These are phyloP conservation scores for Turritopsis dohrnii DNA, from an alignment of 30 jellyfish, hydroid and myxozoan genomes.

Conservation along the genomic window DNA sequence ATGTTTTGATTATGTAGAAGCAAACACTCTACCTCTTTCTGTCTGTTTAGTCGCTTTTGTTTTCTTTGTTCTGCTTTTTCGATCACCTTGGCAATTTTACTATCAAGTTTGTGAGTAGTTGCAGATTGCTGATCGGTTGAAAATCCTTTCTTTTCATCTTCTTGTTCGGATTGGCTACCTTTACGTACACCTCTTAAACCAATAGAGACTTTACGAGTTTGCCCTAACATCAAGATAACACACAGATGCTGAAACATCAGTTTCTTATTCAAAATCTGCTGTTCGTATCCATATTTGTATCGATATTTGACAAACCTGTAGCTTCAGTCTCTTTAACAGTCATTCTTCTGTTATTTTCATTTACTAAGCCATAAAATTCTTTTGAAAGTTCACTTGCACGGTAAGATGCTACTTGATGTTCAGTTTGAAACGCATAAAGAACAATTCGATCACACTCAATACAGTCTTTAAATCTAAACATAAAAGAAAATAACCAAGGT, in stretches of 20 bases:
- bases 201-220: neutral
- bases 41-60: slow-evolving; percentile 67
- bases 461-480: slow-evolving; percentile 59
- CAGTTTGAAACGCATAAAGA: slow-evolving; percentile 48
- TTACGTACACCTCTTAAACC: neutral
- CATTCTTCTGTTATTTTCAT: slow-evolving; percentile 40
- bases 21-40: slow-evolving; percentile 78
- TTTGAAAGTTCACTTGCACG: slow-evolving; percentile 71
- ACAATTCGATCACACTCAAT: slow-evolving; percentile 74
- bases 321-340: slow-evolving; percentile 6
- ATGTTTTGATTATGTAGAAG: no score
- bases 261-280: no score
- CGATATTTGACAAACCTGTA: neutral
- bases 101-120: slow-evolving; percentile 54
- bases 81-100: slow-evolving; percentile 82
- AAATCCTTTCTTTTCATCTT: neutral
- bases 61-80: slow-evolving; percentile 94
- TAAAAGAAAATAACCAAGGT: neutral
- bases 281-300: no score
- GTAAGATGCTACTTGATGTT: slow-evolving; percentile 58
- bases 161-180: neutral
- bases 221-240: neutral
- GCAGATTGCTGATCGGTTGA: neutral
- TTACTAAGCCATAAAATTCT: slow-evolving; percentile 49
- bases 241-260: no score